Base-by-base conservation (phyloP, 2,797 vertebrate species). In the Balearica regulorum region DNA sequence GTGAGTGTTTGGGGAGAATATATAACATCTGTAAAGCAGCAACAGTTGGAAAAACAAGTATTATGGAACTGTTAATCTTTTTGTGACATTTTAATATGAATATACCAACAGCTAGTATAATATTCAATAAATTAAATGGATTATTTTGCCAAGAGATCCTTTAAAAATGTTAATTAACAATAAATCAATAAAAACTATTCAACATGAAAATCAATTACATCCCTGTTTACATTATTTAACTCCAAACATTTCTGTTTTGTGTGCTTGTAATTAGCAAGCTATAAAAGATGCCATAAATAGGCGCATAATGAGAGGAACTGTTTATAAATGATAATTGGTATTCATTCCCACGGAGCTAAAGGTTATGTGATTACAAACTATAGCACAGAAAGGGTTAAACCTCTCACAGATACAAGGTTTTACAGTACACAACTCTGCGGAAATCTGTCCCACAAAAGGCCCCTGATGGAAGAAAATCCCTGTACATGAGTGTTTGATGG, bases 161-260 rank as follows among this genome's bases (percentile, higher is more conserved):
- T 97, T 97, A 81, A 91, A 94, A 98, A 90, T 93, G 95, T 96
- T 97, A 97, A 98, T 96, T 95, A 98, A 96, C 78, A 96, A 97
- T 97, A 97, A 97, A 97, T 97, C 97, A 97, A 98, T 97, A 96
- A 97, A 97, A 97, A 93, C 93, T 89, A 96, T 97, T 97, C 94
- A 96, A 96, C 82, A 87, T 93, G 85, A 96, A 97, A 98, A 97
- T 97, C 93, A 97, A 92, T 96, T 97, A 96, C 87, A 97, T 96
- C 72, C 65, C 92, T 95, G 88, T 96, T 98, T 96, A 97, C 84
- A 95, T 96, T 97, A 96, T 96, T 98, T 97, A 98, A 97, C 94
- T 97, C 96, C 88, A 97, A 98, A 93, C 95, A 96, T 95, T 96
- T 97, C 90, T 97, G 94, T 62, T 97, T 95, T 96, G 87, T 92